Conservation (phyloP, 2,888 invertebrate genomes). For the Caenorhabditis auriculariae region DNA sequence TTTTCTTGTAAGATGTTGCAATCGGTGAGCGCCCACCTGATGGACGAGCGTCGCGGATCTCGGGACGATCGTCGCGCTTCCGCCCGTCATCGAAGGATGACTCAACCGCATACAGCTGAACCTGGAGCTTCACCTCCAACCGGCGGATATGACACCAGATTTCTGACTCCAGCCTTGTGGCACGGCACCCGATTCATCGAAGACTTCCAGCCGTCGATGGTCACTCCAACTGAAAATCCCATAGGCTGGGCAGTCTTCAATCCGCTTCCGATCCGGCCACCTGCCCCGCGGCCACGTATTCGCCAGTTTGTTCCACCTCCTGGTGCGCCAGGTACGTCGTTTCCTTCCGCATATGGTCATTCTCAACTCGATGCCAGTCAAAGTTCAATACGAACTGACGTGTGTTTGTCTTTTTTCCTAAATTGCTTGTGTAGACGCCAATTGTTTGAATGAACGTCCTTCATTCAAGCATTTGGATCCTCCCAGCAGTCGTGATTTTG, state of each 20-base stretch:
- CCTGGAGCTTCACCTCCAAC: background rate
- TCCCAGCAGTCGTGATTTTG: too few relatives aligned
- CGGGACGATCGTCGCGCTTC: slow-evolving; percentile 15
- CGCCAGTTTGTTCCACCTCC: too few relatives aligned
- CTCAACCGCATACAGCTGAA: background rate
- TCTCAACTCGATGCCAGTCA: too few relatives aligned
- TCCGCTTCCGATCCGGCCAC: slow-evolving; percentile 33
- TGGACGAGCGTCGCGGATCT: slow-evolving; percentile 45
- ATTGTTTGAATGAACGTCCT: too few relatives aligned
- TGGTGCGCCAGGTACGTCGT: too few relatives aligned
- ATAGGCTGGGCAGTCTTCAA: slow-evolving; percentile 49
- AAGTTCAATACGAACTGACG: too few relatives aligned
- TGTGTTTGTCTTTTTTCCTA: too few relatives aligned
- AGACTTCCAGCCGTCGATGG: slow-evolving; percentile 16
- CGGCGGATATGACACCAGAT: slow-evolving; percentile 15
- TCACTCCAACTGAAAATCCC: slow-evolving; percentile 28
- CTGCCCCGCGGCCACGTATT: slow-evolving; percentile 18
- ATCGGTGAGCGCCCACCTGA: slow-evolving; percentile 48
- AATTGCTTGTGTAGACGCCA: too few relatives aligned
- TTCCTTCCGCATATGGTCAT: too few relatives aligned
- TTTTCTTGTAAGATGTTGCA: slow-evolving; percentile 39
- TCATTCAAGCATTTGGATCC: too few relatives aligned
- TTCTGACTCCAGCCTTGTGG: slow-evolving; percentile 25
- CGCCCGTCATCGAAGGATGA: too few relatives aligned
- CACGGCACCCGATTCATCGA: slow-evolving; percentile 29